These are phyloP conservation scores for Cheiracanthium punctorium DNA, from an alignment of 2,888 invertebrate species.

Conservation along the genomic window DNA sequence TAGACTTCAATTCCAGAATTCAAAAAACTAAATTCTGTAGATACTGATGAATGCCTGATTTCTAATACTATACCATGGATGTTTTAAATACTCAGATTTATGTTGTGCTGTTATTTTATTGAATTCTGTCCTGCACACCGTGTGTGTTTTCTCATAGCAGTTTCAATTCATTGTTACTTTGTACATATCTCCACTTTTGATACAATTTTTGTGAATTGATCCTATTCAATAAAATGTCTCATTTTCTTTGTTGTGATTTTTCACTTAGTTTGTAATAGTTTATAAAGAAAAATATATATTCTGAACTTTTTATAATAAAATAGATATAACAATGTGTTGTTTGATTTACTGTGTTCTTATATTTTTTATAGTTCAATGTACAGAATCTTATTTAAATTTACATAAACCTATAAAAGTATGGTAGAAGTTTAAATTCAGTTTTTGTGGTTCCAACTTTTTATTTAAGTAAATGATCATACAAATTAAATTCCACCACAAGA, in stretches of 20 bases:
- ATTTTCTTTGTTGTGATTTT: conserved; percentile 36
- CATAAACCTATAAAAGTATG: no score
- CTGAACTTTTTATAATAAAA: no score
- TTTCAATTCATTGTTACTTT: conserved; percentile 50
- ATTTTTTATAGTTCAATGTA: no score
- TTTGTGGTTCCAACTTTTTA: no score
- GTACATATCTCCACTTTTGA: conserved; percentile 68
- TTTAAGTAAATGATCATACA: no score
- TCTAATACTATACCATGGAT: conserved; percentile 25
- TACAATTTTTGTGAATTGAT: conserved; percentile 45
- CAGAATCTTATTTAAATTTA: no score
- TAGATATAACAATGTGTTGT: no score
- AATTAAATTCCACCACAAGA: no score
- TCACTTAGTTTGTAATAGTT: background rate
- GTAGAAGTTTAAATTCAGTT: no score
- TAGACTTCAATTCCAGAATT: background rate
- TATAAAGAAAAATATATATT: no score
- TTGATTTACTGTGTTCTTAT: no score
- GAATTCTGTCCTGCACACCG: conserved; percentile 56
- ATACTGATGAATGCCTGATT: conserved; percentile 11
- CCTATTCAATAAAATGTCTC: conserved; percentile 25
- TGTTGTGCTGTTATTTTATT: conserved; percentile 16
- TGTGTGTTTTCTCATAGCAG: conserved; percentile 65
- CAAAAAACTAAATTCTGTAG: background rate
- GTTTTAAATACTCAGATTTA: conserved; percentile 7